Percentiles rank a stretch among this genome's conserved stretches.
These are phyloP conservation scores for Sarcophaga subvicina DNA, from an alignment of 2,888 invertebrate species.

Conservation along the genomic window DNA sequence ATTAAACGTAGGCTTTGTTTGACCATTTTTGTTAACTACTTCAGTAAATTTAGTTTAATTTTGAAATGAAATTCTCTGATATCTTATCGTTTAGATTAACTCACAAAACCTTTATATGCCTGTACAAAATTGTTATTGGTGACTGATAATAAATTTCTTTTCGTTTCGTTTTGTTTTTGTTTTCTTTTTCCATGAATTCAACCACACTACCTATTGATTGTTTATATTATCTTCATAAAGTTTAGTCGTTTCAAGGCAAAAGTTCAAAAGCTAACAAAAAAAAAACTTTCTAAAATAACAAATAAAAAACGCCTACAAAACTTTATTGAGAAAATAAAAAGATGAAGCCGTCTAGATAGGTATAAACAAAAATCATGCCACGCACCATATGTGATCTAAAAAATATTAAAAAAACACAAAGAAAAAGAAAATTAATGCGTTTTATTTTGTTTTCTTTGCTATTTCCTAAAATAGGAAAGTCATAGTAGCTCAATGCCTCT, in stretches of 20 bases:
- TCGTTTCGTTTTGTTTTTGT: background rate
- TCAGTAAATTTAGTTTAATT: conserved; percentile 19
- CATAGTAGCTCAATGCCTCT: too few relatives aligned
- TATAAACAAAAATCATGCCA: conserved; percentile 40
- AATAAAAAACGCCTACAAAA: conserved; percentile 38
- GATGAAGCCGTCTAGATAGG: background rate
- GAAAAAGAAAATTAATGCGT: background rate
- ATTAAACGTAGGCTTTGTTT: conserved; percentile 49
- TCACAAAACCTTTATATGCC: background rate
- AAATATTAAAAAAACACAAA: conserved; percentile 1
- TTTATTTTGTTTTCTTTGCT: background rate
- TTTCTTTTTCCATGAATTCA: background rate
- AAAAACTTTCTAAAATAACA: conserved; percentile 15
- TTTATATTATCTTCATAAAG: conserved; percentile 31
- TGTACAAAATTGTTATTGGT: background rate
- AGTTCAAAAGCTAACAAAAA: conserved; percentile 30
- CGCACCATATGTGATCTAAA: conserved; percentile 27
- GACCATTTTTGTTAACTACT: conserved; percentile 3
- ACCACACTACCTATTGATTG: conserved; percentile 2
- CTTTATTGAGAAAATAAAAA: background rate
- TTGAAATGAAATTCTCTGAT: conserved; percentile 28
- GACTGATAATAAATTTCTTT: conserved; percentile 7
- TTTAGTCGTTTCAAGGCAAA: conserved; percentile 48
- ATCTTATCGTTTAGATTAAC: conserved; percentile 47
- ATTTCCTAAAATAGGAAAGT: too few relatives aligned